These are phyloP conservation scores for Sitobion miscanthi DNA, from an alignment of 1,140 invertebrate species.

Conservation along the genomic window DNA sequence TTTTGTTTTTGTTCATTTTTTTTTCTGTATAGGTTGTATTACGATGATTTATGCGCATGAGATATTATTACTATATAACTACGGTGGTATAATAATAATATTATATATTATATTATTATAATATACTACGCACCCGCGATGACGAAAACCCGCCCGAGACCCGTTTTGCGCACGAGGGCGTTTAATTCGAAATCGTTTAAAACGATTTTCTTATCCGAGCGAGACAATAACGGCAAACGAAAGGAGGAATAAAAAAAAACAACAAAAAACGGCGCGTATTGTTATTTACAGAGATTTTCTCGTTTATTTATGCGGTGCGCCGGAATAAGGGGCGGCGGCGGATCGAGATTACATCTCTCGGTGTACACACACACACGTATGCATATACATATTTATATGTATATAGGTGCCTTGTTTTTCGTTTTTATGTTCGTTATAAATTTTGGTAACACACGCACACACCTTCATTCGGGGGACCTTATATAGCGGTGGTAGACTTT, in stretches of 20 bases:
- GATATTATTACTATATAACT: neutral
- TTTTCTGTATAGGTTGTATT: neutral
- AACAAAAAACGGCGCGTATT: conserved; percentile 23
- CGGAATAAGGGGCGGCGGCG: neutral
- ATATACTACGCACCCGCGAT: neutral
- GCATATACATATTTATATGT: neutral
- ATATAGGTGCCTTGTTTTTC: conserved; percentile 1
- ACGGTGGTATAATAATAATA: neutral
- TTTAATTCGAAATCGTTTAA: conserved; percentile 40
- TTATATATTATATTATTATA: neutral
- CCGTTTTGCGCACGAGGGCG: neutral
- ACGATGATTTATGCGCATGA: neutral
- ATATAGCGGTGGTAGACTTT: neutral
- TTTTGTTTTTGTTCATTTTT: neutral
- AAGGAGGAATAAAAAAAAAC: neutral
- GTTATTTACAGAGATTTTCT: conserved; percentile 52
- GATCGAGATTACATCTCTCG: conserved; percentile 49
- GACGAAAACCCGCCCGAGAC: neutral
- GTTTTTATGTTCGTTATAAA: conserved; percentile 53
- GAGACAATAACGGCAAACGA: neutral
- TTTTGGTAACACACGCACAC: conserved; percentile 42
- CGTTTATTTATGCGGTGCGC: conserved; percentile 46
- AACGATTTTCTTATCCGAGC: conserved; percentile 25
- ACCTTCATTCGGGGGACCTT: conserved; percentile 22
- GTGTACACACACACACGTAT: neutral